Evolutionary conservation across 2,888 invertebrate genomes (phyloP).

Genomic region (Euplexia lucipara): DNA sequence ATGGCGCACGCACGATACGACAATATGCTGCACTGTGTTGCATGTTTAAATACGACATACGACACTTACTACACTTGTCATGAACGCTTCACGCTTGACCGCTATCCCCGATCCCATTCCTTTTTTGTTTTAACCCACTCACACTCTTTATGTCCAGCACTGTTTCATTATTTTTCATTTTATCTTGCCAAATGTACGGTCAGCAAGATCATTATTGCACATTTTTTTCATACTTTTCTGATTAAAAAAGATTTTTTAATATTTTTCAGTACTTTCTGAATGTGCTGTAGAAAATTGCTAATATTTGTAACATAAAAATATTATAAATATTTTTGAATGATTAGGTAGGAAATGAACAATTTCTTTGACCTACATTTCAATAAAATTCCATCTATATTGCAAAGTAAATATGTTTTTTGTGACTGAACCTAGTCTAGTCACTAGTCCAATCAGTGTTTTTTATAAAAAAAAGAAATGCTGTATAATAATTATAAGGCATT

Average conservation of each 20-base stretch:
- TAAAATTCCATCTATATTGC: too few species aligned
- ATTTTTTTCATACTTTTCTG: conserved; percentile 24
- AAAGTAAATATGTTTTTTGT: conserved; percentile 8
- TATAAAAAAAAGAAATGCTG: too few species aligned
- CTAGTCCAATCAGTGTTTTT: background rate
- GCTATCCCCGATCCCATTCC: conserved; percentile 50
- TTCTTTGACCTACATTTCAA: conserved; percentile 5
- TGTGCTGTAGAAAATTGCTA: conserved; percentile 57
- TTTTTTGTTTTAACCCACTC: conserved; percentile 61
- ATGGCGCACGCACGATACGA: conserved; percentile 80
- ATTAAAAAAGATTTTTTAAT: background rate
- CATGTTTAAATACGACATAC: conserved; percentile 71
- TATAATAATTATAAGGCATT: background rate
- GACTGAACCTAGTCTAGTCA: background rate
- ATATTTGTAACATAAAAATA: background rate
- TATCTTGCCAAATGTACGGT: conserved; percentile 51
- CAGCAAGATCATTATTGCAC: conserved; percentile 52
- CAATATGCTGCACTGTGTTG: conserved; percentile 81
- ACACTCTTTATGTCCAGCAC: conserved; percentile 60
- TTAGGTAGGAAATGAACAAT: conserved; percentile 18
- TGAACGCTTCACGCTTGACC: conserved; percentile 73
- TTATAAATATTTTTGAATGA: background rate
- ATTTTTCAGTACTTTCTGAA: conserved; percentile 34
- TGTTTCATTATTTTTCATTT: conserved; percentile 55
- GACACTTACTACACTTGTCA: conserved; percentile 57